Evolutionary conservation across 2,888 invertebrate genomes (phyloP), one percentile per base, ranked within the genome.

Genomic region (Caradrina kadenii): DNA sequence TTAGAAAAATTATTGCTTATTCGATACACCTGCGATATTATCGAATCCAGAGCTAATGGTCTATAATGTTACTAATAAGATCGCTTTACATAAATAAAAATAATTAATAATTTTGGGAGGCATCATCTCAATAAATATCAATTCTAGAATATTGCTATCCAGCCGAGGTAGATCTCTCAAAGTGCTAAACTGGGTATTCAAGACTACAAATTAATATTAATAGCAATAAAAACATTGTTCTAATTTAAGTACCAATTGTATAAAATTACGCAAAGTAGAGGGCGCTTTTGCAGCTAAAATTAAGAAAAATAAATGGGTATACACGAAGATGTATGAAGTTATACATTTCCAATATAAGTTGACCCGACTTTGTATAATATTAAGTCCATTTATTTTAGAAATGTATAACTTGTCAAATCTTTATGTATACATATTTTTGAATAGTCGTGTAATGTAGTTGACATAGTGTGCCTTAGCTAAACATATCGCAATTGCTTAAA

Each of bases 81-180:
- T 64, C 35, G 86, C 83, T 87, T 85, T 77, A 74, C 60, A 69
- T 79, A 66, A 67, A 77, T 74, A 76, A 70, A 76, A 76, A 76
- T 69, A 54, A 72, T 72, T 73, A 70, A 71, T 76, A 39, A 75
- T 79, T 86, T 87, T 86, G 74, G 86, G 80, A 86, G 87, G 86
- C 87, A 84, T 63, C 63, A 74, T 86, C 75, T 86, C 83, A 65
- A 55, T 26, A 58, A 50, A 35, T 64, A 15, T 48, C 11, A 6
- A 19, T 48, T 45, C 39, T 39, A 39, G 45, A 72, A 65, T 64
- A 35, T 60, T 60, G 8, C 10, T 60, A 66, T 17, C 65, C 63
- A 56, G 62, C 17, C 7, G 64, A 69, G 60, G 68, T 62, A 49
- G 66, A 80, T 64, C 65, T 69, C 77, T 79, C 58, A 55, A 49